Evolutionary conservation across 2,113 vertebrate genomes (phyloP).

Genomic region (Perognathus longimembris): DNA sequence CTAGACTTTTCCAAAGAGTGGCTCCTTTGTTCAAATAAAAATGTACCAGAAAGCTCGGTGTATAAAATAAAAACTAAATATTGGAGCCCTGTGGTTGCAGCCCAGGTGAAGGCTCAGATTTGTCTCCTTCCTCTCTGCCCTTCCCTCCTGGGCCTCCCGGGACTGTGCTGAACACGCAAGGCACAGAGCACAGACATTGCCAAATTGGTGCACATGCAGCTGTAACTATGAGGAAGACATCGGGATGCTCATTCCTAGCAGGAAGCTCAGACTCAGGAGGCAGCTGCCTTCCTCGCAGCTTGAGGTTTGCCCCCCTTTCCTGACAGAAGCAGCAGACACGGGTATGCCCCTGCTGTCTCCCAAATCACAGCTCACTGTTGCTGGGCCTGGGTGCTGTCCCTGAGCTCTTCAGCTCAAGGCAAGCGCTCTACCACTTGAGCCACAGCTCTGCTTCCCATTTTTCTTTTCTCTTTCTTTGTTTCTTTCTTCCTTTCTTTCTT

Average conservation of each 20-base stretch:
- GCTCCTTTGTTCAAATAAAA: constrained; percentile 17
- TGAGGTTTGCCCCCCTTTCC: too few species aligned
- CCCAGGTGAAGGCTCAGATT: neutral
- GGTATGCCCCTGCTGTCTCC: neutral
- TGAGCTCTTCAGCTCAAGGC: too few species aligned
- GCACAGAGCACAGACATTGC: neutral
- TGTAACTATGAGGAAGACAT: neutral
- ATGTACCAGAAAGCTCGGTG: neutral
- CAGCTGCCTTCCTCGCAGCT: neutral
- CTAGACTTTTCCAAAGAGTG: neutral
- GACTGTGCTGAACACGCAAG: neutral
- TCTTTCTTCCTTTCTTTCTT: too few species aligned
- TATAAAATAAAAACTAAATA: constrained; percentile 15
- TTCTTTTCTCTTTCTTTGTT: too few species aligned
- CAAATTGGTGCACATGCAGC: neutral
- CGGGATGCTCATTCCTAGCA: neutral
- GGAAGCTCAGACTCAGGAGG: too few species aligned
- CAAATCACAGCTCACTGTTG: neutral
- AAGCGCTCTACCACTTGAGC: too few species aligned
- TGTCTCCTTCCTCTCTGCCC: neutral
- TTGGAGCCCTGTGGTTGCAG: neutral
- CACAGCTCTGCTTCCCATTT: too few species aligned
- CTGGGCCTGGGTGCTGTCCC: too few species aligned
- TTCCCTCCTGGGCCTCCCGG: neutral
- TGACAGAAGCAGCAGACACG: too few species aligned